A percentile compares a stretch with the other conserved stretches of the same genome.
Conservation (phyloP, 2,888 invertebrate species). For the Epinotia brunnichana region DNA sequence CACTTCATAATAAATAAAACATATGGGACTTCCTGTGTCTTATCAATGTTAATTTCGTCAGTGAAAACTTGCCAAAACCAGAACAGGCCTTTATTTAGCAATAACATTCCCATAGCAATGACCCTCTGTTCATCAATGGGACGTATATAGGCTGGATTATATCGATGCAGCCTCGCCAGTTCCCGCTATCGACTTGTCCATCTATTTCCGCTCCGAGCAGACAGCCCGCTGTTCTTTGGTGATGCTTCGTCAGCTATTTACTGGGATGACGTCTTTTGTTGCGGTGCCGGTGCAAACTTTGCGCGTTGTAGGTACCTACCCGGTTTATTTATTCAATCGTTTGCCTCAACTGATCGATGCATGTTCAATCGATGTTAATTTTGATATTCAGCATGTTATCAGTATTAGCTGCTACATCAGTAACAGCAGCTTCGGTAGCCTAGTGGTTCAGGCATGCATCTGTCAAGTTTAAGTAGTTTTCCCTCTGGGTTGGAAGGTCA, state of each 20-base stretch:
- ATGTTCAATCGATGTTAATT: not conserved
- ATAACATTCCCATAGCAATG: not conserved
- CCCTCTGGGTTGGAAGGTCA: too few relatives aligned
- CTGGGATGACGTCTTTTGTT: slow-evolving; percentile 54
- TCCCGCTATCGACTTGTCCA: slow-evolving; percentile 62
- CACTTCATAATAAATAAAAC: too few relatives aligned
- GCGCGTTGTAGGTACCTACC: not conserved
- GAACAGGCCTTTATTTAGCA: not conserved
- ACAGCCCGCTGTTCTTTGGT: slow-evolving; percentile 59
- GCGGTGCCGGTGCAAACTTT: slow-evolving; percentile 44
- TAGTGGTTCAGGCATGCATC: too few relatives aligned
- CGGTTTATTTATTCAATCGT: slow-evolving; percentile 4
- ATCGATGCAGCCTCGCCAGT: slow-evolving; percentile 38
- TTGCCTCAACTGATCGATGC: not conserved
- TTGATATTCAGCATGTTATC: not conserved
- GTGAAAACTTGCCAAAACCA: not conserved
- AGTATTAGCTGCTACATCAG: too few relatives aligned
- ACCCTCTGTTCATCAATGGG: not conserved
- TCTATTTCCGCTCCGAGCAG: slow-evolving; percentile 64
- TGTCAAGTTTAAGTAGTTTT: too few relatives aligned
- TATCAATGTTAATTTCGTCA: not conserved
- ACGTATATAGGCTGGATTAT: slow-evolving; percentile 6
- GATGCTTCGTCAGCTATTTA: slow-evolving; percentile 66
- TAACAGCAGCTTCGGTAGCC: too few relatives aligned
- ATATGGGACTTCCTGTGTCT: too few relatives aligned